Base-by-base conservation (phyloP, 2,888 invertebrate species). In the Drosophila ustulata region DNA sequence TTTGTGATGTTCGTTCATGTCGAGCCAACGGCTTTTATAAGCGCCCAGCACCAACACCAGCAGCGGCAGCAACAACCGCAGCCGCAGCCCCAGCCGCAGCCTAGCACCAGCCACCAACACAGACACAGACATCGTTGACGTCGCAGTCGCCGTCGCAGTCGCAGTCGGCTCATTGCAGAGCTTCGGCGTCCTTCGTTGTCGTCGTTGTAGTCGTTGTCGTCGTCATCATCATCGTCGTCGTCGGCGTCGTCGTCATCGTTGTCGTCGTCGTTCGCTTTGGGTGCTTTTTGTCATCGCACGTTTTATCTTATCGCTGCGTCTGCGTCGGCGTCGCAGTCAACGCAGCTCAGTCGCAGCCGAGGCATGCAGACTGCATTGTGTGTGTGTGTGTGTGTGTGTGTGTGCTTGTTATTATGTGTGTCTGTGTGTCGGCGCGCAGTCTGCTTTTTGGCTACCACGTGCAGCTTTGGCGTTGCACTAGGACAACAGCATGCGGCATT, bases 401-500 rank as follows among this genome's bases (percentile, higher is more conserved):
- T 47, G 50, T 18, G 18, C 18, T 18, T 18, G 2, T 18, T 18
- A 18, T 18, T 18, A 18, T 59, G 25, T 47, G 50, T 64, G 55
- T 71, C 52, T 71, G 58, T 66, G 64, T 70, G 67, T 61, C 57
- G 53, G 76, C 76, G 70, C 80, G 82, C 72, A 80, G 78, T 86
- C 72, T 64, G 61, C 75, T 81, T 87, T 72, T 65, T 63, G 80
- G 71, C 71, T 58, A 83, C 83, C 83, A 83, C 83, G 83, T 83
- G 83, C 88, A 75, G 63, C 65, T 34, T 45, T 49, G 71, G 63
- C 65, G 34, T 45, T 49, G 41, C 39, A 41, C 39, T 51, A 32
- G 64, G 59, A 78, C 89, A 86, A 78, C 88, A 86, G 67, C 84
- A 84, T 84, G 83, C 89, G 89, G 87, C 89, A 84, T 80, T 83